Evolutionary conservation across 1,140 invertebrate genomes (phyloP), one percentile per base, ranked within the genome.

Genomic region (Ostrea edulis): DNA sequence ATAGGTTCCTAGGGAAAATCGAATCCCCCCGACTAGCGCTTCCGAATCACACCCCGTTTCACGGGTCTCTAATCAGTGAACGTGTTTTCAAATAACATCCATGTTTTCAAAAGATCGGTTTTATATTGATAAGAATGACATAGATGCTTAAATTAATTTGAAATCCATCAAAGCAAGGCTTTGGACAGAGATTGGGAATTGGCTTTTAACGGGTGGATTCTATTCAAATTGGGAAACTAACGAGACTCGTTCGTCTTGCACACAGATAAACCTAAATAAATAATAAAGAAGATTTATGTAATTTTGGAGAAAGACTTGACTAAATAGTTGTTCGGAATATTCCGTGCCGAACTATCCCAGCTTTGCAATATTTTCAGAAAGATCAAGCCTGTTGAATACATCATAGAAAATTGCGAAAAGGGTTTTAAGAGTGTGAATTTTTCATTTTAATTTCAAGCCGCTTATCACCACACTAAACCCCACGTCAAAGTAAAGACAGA

Each of bases 151-250:
- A 85, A 87, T 87, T 87, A 84, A 87, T 89, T 88, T 85, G 81
- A 89, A 84, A 81, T 87, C 29, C 81, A 87, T 87, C 86, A 89
- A 89, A 87, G 83, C 44, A 20, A 82, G 83, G 86, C 77, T 68
- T 87, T 53, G 22, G n/a, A n/a, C 52, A 65, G 44, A 86, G 86
- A 89, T 89, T 58, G 54, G 58, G 65, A 89, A 89, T 89, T 85
- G 86, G 62, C 83, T 86, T 89, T 89, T 89, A 89, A 89, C 85
- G 58, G 54, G 17, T 51, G 20, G n/a, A 68, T 86, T 86, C 88
- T 84, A 29, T 86, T 89, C 77, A 84, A 55, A 51, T 25, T 22
- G 62, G 58, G 81, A 65, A 81, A 86, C 86, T 83, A 89, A 83
- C 54, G 88, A 82, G 82, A 86, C 81, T 82, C 55, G 58, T 83